Conservation (phyloP, 2,888 invertebrate genomes). For the Pristionchus arcanus region DNA sequence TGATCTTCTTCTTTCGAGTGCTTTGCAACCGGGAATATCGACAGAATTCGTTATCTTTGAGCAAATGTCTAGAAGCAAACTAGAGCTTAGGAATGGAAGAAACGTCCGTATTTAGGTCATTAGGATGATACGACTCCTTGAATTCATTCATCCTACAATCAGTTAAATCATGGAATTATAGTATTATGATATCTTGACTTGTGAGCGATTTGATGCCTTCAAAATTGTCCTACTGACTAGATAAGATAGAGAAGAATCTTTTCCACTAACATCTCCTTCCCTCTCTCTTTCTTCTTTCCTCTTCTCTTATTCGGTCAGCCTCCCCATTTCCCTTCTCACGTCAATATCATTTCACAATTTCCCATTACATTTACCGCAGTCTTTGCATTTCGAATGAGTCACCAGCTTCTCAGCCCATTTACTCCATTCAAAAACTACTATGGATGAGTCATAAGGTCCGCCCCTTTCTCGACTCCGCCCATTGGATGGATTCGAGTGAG, state of each 20-base stretch:
- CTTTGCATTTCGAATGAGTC: conserved; percentile 39
- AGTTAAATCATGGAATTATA: too few relatives aligned
- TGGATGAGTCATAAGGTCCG: conserved; percentile 8
- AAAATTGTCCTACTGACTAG: not conserved
- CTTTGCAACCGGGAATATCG: not conserved
- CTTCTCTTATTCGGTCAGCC: not conserved
- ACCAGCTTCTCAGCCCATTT: conserved; percentile 10
- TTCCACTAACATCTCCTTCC: not conserved
- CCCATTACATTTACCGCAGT: not conserved
- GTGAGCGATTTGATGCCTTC: not conserved
- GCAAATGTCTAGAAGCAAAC: not conserved
- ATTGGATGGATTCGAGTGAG: not conserved
- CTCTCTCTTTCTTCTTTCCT: conserved; percentile 13
- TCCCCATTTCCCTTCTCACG: not conserved
- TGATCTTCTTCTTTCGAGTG: not conserved
- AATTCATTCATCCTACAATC: not conserved
- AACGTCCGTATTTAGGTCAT: not conserved
- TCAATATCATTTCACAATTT: conserved; percentile 29
- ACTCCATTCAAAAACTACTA: not conserved
- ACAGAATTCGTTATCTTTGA: not conserved
- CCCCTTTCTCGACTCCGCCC: conserved; percentile 16
- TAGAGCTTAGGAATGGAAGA: not conserved
- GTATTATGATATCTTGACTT: too few relatives aligned
- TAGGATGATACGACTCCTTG: not conserved
- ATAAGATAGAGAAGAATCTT: not conserved